These are phyloP conservation scores for Colostygia pectinataria DNA, from an alignment of 2,888 invertebrate genomes.

Conservation along the genomic window DNA sequence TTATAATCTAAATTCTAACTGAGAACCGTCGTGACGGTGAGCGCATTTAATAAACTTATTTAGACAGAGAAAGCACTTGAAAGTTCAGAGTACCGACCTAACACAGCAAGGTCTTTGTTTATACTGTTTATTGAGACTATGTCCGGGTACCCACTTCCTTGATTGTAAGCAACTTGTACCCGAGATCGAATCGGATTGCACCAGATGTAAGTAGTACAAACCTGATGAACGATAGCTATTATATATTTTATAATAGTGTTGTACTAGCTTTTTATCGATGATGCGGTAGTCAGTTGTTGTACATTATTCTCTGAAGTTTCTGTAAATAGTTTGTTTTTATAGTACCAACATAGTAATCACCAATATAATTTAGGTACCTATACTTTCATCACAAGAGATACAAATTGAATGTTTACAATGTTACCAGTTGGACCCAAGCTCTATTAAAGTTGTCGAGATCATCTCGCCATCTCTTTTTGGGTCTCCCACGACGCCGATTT, in stretches of 20 bases:
- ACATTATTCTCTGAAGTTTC: too few relatives aligned
- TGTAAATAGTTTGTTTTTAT: too few relatives aligned
- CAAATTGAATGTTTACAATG: too few relatives aligned
- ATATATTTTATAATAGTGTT: neutral
- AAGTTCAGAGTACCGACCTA: slow-evolving; percentile 15
- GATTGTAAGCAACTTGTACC: slow-evolving; percentile 4
- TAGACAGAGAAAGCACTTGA: slow-evolving; percentile 16
- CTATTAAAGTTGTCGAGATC: too few relatives aligned
- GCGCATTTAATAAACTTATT: neutral
- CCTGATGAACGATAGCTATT: slow-evolving; percentile 17
- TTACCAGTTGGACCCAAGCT: too few relatives aligned
- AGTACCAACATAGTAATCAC: too few relatives aligned
- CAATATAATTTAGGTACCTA: too few relatives aligned
- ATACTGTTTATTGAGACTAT: slow-evolving; percentile 13
- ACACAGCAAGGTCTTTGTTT: slow-evolving; percentile 18
- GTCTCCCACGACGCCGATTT: too few relatives aligned
- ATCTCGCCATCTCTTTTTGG: too few relatives aligned
- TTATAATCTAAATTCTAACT: too few relatives aligned
- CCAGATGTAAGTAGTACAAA: slow-evolving; percentile 8
- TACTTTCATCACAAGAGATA: too few relatives aligned
- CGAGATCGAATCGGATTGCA: slow-evolving; percentile 11
- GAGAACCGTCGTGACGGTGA: neutral
- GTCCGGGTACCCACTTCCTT: slow-evolving; percentile 22
- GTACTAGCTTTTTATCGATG: slow-evolving; percentile 1
- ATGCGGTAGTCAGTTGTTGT: neutral